Conservation (phyloP, 2,888 invertebrate genomes). For the Chrysolina americana region DNA sequence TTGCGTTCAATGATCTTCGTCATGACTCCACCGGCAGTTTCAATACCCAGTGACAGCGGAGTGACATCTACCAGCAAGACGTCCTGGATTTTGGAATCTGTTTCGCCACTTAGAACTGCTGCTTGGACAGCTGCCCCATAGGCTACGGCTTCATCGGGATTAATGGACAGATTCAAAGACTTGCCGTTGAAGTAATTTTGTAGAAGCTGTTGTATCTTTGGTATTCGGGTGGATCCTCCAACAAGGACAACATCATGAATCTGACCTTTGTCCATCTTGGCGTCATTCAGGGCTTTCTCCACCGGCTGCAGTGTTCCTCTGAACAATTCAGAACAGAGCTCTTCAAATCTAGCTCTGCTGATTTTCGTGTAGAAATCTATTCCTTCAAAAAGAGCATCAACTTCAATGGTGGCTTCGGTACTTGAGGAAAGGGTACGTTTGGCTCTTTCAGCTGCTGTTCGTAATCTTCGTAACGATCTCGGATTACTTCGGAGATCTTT, state of each 20-base stretch:
- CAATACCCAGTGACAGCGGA: constrained; percentile 81
- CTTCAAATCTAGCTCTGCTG: constrained; percentile 75
- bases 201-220: constrained; percentile 81
- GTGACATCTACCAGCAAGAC: constrained; percentile 80
- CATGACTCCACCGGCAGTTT: constrained; percentile 88
- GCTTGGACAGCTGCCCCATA: constrained; percentile 67
- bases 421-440: constrained; percentile 85
- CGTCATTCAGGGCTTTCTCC: no score
- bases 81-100: constrained; percentile 82
- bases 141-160: constrained; percentile 67
- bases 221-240: constrained; percentile 86
- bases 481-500: no score
- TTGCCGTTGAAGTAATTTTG: constrained; percentile 71
- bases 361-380: constrained; percentile 82
- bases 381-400: constrained; percentile 57
- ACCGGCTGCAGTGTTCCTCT: no score
- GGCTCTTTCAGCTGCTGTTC: constrained; percentile 69
- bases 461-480: no score
- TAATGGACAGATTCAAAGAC: constrained; percentile 64
- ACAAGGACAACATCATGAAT: constrained; percentile 87
- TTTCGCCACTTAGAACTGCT: constrained; percentile 65
- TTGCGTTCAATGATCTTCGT: constrained; percentile 74
- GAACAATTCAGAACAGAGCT: no score
- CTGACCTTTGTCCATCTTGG: constrained; percentile 64
- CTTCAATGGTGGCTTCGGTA: constrained; percentile 83